These are phyloP conservation scores for Graphium colonna DNA, from an alignment of 2,888 invertebrate genomes.

Conservation along the genomic window DNA sequence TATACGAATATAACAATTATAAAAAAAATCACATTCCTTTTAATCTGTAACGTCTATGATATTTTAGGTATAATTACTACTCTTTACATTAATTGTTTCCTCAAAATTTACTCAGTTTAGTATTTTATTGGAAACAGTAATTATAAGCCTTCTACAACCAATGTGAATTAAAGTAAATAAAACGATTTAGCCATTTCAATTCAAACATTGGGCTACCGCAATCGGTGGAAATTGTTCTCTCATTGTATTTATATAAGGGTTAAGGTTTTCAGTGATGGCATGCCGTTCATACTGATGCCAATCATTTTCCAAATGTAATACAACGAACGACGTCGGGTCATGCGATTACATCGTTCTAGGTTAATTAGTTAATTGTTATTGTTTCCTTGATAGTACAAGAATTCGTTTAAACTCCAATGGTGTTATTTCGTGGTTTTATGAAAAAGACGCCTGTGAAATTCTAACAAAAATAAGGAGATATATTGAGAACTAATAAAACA, in stretches of 20 bases:
- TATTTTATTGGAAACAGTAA: too few relatives aligned
- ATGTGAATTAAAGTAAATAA: neutral
- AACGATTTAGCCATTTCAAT: neutral
- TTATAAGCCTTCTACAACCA: too few relatives aligned
- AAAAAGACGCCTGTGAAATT: too few relatives aligned
- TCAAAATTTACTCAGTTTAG: too few relatives aligned
- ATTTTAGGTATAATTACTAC: too few relatives aligned
- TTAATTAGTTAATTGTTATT: constrained; percentile 26
- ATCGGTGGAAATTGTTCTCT: constrained; percentile 1
- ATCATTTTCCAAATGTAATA: constrained; percentile 19
- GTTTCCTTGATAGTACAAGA: constrained; percentile 17
- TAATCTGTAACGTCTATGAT: too few relatives aligned
- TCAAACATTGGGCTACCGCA: neutral
- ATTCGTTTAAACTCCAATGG: neutral
- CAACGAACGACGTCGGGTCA: constrained; percentile 22
- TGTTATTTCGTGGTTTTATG: too few relatives aligned
- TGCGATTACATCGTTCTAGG: constrained; percentile 25
- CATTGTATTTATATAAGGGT: constrained; percentile 3
- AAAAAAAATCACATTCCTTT: too few relatives aligned
- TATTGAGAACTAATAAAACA: too few relatives aligned
- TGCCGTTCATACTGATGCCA: neutral
- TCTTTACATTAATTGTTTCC: too few relatives aligned
- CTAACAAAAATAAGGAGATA: too few relatives aligned
- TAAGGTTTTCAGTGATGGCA: neutral
- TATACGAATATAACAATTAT: too few relatives aligned